Base-by-base conservation (phyloP, 2,113 vertebrate species). In the Sorex araneus region DNA sequence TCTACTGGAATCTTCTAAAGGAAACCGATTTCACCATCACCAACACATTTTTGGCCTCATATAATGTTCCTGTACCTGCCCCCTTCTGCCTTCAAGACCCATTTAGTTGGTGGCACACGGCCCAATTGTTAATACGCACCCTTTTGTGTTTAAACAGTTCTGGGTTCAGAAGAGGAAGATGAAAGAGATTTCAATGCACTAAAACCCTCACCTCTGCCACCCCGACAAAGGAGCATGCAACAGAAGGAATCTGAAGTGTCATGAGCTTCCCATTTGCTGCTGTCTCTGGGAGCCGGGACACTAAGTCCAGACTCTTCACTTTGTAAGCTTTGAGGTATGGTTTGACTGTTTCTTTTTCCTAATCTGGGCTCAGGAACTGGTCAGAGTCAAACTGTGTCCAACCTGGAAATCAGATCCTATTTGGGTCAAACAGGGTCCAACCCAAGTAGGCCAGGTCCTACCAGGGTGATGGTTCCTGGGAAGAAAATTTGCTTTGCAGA, bases 351-450 rank as follows among this genome's bases (percentile, higher is more conserved):
- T 34, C 78, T 40, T 25, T 30, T 19, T 3, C 21, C 45, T 19
- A 11, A 6, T 13, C 27, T 0, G 11, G 6, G 23, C 40, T 23
- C 15, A 5, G 4, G 43, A 67, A 57, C 3, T 0, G 1, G 8
- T 1, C 1, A 9, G 10, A 34, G 25, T 15, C 0, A 4, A 4
- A 15, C 2, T 0, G 2, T 1, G 69, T 21, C 16, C 0, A 0
- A 34, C 32, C 25, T 74, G 5, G 36, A 71, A 45, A 25, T 8
- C 2, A 36, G 40, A 47, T 47, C 36, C 11, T 15, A 27, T 30
- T 34, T 70, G 67, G 21, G 43, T 25, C 23, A 0, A 7, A 27
- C 47, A 8, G 25, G 34, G 8, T n/a, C 16, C 18, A 19, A 4
- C 21, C 40, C 12, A 27, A 43, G 32, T 13, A 43, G 45, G 6